Percentiles rank a stretch among this genome's conserved stretches.
Evolutionary conservation across 2,797 vertebrate species (phyloP).

Genomic region (Rousettus madagascariensis): DNA sequence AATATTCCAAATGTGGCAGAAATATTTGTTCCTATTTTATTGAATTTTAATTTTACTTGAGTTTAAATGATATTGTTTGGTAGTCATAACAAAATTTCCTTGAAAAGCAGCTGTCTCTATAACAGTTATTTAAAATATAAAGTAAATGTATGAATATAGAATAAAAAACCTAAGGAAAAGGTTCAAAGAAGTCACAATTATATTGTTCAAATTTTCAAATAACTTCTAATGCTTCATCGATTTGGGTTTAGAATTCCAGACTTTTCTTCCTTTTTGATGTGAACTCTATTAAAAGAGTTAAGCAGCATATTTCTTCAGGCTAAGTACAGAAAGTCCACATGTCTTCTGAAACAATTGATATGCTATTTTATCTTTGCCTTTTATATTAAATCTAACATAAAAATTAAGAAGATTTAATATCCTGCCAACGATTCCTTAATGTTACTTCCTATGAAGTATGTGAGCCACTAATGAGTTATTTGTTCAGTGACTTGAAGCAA

Average conservation of each 20-base stretch:
- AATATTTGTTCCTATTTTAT: not conserved
- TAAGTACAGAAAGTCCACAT: not conserved
- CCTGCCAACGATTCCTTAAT: not conserved
- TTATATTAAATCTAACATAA: not conserved
- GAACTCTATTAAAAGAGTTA: not conserved
- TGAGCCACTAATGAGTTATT: not conserved
- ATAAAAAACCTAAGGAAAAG: not conserved
- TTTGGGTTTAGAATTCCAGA: not conserved
- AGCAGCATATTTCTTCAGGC: not conserved
- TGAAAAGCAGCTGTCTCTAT: not conserved
- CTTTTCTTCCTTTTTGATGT: not conserved
- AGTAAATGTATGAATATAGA: not conserved
- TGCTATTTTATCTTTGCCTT: not conserved
- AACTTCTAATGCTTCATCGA: not conserved
- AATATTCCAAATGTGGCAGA: not conserved
- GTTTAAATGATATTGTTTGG: not conserved
- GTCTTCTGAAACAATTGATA: not conserved
- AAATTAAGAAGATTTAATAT: not conserved
- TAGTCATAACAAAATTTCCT: not conserved
- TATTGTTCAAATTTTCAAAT: conserved; percentile 3
- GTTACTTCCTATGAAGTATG: not conserved
- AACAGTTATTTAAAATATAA: not conserved
- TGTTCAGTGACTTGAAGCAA: not conserved
- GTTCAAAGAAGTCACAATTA: not conserved
- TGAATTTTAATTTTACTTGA: conserved; percentile 16